Conservation (phyloP, 2,113 vertebrate genomes). For the Mus pahari region DNA sequence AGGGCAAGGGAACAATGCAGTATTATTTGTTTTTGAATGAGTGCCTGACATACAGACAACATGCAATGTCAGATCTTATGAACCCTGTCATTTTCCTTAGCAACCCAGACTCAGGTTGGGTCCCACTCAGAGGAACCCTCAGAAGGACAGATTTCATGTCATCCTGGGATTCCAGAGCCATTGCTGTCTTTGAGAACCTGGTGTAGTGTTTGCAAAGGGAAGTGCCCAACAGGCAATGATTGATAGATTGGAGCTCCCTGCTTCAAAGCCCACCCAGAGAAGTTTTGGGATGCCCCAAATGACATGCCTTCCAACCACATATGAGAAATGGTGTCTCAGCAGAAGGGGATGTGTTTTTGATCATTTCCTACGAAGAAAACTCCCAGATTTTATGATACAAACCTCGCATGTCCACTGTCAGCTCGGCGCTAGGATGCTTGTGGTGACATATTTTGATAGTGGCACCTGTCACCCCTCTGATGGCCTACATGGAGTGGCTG, state of each 20-base stretch:
- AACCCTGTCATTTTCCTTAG: background rate
- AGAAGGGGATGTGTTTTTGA: background rate
- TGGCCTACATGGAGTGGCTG: accelerated
- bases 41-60: background rate
- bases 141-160: background rate
- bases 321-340: background rate
- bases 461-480: background rate
- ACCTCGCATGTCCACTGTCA: background rate
- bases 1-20: background rate
- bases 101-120: background rate
- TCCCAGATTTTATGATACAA: background rate
- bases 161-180: accelerated
- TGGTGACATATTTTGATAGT: background rate
- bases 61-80: accelerated
- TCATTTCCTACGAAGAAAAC: background rate
- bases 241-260: background rate
- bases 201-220: accelerated
- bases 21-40: background rate
- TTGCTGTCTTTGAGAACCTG: background rate
- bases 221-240: accelerated
- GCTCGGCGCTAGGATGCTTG: background rate
- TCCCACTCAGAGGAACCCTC: background rate
- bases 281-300: background rate
- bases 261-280: background rate
- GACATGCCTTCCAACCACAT: background rate